These are phyloP conservation scores for Pachyseris speciosa DNA, from an alignment of 64 coral and sea anemone genomes.

Conservation along the genomic window DNA sequence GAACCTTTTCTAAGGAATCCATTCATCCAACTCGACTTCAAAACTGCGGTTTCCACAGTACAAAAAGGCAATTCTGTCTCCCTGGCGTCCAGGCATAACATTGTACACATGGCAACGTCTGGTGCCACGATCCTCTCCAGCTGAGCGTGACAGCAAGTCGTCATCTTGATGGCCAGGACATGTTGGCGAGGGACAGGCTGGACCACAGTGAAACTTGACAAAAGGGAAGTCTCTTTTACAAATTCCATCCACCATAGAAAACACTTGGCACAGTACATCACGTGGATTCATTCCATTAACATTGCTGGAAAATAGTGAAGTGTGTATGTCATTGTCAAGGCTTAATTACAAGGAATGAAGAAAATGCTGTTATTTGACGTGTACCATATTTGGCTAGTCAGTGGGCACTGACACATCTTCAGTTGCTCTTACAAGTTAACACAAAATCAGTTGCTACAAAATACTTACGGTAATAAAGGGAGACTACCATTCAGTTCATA, in stretches of 20 bases:
- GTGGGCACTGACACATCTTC: no score
- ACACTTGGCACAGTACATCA: constrained; percentile 26
- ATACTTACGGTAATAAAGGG: no score
- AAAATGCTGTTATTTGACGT: no score
- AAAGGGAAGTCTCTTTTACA: constrained; percentile 33
- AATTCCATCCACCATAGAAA: constrained; percentile 37
- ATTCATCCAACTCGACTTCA: not conserved
- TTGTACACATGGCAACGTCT: constrained; percentile 27
- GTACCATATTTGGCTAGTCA: no score
- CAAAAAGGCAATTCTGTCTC: not conserved
- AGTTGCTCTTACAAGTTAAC: no score
- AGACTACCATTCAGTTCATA: no score
- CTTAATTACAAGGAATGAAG: no score
- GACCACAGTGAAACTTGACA: constrained; percentile 63
- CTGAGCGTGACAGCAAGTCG: not conserved
- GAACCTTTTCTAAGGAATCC: no score
- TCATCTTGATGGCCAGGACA: constrained; percentile 41
- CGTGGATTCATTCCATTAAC: not conserved
- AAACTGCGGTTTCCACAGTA: not conserved
- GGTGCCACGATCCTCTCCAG: not conserved
- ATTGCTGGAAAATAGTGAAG: not conserved
- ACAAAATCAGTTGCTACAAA: no score
- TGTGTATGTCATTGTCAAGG: no score
- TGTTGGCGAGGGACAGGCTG: constrained; percentile 19
- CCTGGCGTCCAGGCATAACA: constrained; percentile 6